phyloP scores from a whole-genome alignment of 2,113 vertebrate species.

The Stomatorhinus ivindoensis region DNA sequence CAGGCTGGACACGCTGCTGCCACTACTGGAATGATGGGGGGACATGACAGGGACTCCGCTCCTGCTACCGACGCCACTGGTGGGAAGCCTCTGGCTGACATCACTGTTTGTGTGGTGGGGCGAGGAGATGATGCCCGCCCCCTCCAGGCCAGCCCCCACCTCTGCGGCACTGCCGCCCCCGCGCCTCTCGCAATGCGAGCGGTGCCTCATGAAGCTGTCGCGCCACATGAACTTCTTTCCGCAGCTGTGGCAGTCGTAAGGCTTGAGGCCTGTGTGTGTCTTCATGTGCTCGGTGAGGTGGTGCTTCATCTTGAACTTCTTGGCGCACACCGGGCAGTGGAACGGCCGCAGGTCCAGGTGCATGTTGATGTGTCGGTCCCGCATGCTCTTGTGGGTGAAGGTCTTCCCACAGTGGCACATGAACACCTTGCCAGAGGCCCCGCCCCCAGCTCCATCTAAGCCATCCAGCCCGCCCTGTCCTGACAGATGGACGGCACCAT shows the following conservation, averaged over 20 bases:
- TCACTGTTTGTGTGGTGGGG: constrained; percentile 47
- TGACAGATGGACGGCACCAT: constrained; percentile 53
- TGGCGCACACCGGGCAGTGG: constrained; percentile 81
- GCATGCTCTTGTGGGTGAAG: constrained; percentile 88
- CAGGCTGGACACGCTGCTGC: constrained; percentile 24
- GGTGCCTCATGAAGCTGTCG: constrained; percentile 87
- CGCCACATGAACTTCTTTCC: constrained; percentile 93
- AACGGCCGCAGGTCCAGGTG: constrained; percentile 89
- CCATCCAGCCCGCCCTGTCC: constrained; percentile 47
- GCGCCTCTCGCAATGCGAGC: constrained; percentile 77
- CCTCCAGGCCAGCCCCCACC: constrained; percentile 29
- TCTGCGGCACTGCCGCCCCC: constrained; percentile 39
- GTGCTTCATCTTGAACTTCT: constrained; percentile 96
- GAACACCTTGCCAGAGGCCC: constrained; percentile 70
- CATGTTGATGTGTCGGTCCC: constrained; percentile 90
- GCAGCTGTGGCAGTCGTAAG: constrained; percentile 77
- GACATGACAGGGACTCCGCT: constrained; percentile 39
- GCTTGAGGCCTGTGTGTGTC: constrained; percentile 85
- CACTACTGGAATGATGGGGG: constrained; percentile 33
- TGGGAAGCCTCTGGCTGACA: constrained; percentile 26
- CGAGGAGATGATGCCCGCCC: constrained; percentile 39
- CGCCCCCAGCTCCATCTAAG: constrained; percentile 26
- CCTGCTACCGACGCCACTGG: constrained; percentile 18
- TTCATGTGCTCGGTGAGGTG: constrained; percentile 95
- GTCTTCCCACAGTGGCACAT: constrained; percentile 90